Evolutionary conservation across 2,888 invertebrate species (phyloP), one percentile per base, ranked within the genome.

Genomic region (Protodeltote pygarga): DNA sequence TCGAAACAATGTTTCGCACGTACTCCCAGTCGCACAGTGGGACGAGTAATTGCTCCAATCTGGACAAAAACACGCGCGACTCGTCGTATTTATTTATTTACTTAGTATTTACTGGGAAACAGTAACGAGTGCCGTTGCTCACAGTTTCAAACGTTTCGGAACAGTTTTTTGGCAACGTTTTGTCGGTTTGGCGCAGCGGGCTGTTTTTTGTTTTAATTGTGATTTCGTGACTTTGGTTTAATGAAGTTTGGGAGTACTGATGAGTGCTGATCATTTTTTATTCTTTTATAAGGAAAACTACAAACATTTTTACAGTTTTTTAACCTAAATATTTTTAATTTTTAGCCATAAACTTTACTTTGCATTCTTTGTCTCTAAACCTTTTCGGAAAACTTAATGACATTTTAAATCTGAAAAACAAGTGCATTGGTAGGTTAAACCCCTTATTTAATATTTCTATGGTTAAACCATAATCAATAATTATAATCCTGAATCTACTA

Each of bases 51-150:
- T 92, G 90, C 87, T 87, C 79, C 87, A 92, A 92, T 92, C 82
- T 70, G 67, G 41, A 32, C 47, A 53, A 68, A 87, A 90, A 87
- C 91, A 92, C 92, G 91, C 75, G 66, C 44, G 51, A 48, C 62
- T 57, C 58, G 58, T 77, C 76, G 77, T 89, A 89, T 91, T 90
- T 91, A 91, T 91, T 91, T 91, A 91, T 89, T 90, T 91, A 89
- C 86, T 81, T 80, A 76, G 79, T 89, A 89, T 89, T 87, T 90
- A 87, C 83, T 83, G 63, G 52, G 82, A 74, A 86, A 87, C 87
- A 85, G 78, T 77, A 81, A 81, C 81, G 81, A 81, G 80, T 65
- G 66, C 68, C 71, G 64, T 61, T 45, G 45, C 54, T 49, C 34
- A 40, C 24, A 40, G 45, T 57, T 59, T 44, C 49, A 46, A 66